Evolutionary conservation across 2,888 invertebrate genomes (phyloP).

Genomic region (Ormia ochracea): DNA sequence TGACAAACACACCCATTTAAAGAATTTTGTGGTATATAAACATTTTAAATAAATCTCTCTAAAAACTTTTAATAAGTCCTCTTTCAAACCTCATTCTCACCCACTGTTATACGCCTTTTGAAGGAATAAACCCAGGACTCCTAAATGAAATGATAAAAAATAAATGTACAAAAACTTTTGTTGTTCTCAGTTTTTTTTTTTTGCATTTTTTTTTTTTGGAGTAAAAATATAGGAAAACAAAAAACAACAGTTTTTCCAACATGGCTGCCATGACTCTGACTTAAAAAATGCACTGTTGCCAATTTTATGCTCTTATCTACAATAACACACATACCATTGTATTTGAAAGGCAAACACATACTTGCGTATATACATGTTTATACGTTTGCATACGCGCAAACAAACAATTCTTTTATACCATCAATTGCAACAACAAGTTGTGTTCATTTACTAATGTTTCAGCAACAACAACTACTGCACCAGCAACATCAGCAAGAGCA

Average conservation of each 20-base stretch:
- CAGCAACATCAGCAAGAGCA: constrained; percentile 29
- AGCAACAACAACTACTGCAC: constrained; percentile 35
- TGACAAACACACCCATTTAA: constrained; percentile 29
- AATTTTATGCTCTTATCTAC: constrained; percentile 60
- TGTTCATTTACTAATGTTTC: constrained; percentile 48
- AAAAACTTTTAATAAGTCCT: constrained; percentile 16
- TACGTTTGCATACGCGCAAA: constrained; percentile 24
- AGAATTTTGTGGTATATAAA: not conserved
- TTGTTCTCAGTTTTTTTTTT: constrained; percentile 8
- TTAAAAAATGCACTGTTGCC: constrained; percentile 60
- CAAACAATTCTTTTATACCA: constrained; percentile 43
- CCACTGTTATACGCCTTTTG: not conserved
- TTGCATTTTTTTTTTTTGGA: constrained; percentile 31
- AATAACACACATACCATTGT: constrained; percentile 10
- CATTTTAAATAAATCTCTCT: constrained; percentile 25
- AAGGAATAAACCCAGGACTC: constrained; percentile 31
- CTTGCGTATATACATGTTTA: not conserved
- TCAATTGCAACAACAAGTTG: constrained; percentile 34
- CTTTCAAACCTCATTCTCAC: not conserved
- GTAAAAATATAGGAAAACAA: constrained; percentile 34
- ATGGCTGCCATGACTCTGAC: constrained; percentile 57
- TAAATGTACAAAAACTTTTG: constrained; percentile 26
- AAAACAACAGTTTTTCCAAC: constrained; percentile 50
- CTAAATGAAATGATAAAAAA: constrained; percentile 29
- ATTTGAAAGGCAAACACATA: not conserved